Conservation (phyloP, 2,113 vertebrate species). For the Macrotis lagotis region DNA sequence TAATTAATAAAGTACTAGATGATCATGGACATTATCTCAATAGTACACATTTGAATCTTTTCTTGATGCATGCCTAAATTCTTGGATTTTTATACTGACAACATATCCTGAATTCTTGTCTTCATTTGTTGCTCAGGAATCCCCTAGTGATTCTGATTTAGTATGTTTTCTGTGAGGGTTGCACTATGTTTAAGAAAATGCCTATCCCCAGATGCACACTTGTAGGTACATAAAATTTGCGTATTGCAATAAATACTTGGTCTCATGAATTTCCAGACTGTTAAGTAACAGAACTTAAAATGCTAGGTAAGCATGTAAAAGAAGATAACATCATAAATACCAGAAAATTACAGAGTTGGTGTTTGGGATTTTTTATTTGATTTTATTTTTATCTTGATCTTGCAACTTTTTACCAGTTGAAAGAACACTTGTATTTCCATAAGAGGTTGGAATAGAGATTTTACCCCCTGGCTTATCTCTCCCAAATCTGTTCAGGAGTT, state of each 20-base stretch:
- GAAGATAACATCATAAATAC: slow-evolving; percentile 78
- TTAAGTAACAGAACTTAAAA: slow-evolving; percentile 81
- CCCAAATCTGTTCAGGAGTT: background rate
- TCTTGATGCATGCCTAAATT: background rate
- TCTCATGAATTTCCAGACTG: slow-evolving; percentile 78
- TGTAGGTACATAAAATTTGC: slow-evolving; percentile 77
- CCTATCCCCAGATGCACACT: slow-evolving; percentile 70
- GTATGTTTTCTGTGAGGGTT: slow-evolving; percentile 57
- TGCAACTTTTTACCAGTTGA: slow-evolving; percentile 66
- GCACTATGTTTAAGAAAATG: slow-evolving; percentile 77
- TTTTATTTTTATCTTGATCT: slow-evolving; percentile 68
- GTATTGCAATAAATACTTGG: slow-evolving; percentile 79
- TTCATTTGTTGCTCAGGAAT: slow-evolving; percentile 46
- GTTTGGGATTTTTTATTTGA: slow-evolving; percentile 19
- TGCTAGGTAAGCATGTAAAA: slow-evolving; percentile 79
- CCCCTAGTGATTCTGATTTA: slow-evolving; percentile 67
- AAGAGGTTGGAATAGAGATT: slow-evolving; percentile 15
- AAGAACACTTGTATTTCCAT: slow-evolving; percentile 38
- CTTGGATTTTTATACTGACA: background rate
- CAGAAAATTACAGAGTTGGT: slow-evolving; percentile 75
- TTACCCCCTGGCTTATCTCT: background rate
- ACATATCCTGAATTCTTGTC: slow-evolving; percentile 39
- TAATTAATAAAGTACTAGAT: background rate
- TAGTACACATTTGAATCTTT: background rate
- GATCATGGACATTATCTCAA: background rate